These are phyloP conservation scores for Stratiomys singularior DNA, from an alignment of 2,888 invertebrate genomes.

Conservation along the genomic window DNA sequence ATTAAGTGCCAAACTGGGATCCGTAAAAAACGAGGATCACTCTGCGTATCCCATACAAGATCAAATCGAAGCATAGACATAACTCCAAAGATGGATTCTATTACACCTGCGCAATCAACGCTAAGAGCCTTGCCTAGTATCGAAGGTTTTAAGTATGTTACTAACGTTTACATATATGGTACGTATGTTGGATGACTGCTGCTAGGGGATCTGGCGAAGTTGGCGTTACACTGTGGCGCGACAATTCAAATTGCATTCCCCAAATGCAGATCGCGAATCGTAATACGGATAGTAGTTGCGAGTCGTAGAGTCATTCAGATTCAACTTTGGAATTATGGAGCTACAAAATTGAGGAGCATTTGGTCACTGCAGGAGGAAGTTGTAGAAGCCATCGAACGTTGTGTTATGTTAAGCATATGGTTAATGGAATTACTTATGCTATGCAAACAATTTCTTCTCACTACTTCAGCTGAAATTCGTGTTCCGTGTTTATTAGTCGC, in stretches of 20 bases:
- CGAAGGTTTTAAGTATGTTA: slow-evolving; percentile 14
- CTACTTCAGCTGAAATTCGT: no score
- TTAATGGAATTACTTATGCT: no score
- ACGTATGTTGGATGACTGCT: background rate
- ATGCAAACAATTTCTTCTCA: no score
- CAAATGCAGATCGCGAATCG: slow-evolving; percentile 20
- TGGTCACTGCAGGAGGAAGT: no score
- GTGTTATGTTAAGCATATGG: no score
- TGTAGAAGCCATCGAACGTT: no score
- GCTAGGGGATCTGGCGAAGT: background rate
- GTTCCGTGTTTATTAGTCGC: no score
- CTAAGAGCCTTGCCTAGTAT: slow-evolving; percentile 3
- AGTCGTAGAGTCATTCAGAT: slow-evolving; percentile 17
- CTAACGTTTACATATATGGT: slow-evolving; percentile 28
- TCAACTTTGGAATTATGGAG: background rate
- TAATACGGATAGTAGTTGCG: slow-evolving; percentile 3
- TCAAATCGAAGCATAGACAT: background rate
- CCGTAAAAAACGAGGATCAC: background rate
- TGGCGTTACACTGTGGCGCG: slow-evolving; percentile 32
- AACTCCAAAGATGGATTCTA: slow-evolving; percentile 24
- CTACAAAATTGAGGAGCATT: background rate
- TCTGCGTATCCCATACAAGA: slow-evolving; percentile 20
- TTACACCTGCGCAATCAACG: slow-evolving; percentile 42
- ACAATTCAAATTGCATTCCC: slow-evolving; percentile 42
- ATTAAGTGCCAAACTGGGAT: slow-evolving; percentile 32